phyloP scores from a whole-genome alignment of 2,113 vertebrate genomes.

The Sphyrna mokarran region DNA sequence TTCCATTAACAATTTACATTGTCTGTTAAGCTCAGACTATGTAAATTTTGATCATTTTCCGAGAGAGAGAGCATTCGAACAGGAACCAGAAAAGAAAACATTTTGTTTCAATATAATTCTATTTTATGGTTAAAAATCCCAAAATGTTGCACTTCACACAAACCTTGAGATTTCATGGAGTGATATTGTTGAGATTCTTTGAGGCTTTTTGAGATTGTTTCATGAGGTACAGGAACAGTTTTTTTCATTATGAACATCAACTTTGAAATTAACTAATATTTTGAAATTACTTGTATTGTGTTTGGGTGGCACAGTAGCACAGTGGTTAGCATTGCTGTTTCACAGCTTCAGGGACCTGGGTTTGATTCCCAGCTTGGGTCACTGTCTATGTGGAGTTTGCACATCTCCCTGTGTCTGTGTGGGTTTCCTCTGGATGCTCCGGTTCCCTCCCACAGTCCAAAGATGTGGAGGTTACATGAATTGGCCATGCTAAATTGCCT shows the following conservation, averaged over 20 bases:
- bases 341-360: too few relatives aligned
- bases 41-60: background rate
- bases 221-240: background rate
- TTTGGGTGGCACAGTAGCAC: too few relatives aligned
- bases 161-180: background rate
- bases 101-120: background rate
- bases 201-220: background rate
- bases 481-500: too few relatives aligned
- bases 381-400: too few relatives aligned
- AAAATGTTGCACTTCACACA: background rate
- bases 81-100: background rate
- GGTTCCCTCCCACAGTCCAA: too few relatives aligned
- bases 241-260: background rate
- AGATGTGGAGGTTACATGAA: too few relatives aligned
- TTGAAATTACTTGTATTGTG: background rate
- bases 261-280: background rate
- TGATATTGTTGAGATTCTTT: too few relatives aligned
- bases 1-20: background rate
- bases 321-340: too few relatives aligned
- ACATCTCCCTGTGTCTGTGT: too few relatives aligned
- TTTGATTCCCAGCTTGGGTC: too few relatives aligned
- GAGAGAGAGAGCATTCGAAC: background rate
- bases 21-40: background rate
- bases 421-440: too few relatives aligned
- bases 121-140: background rate